Percentiles rank a stretch among this genome's conserved stretches.
phyloP scores from a whole-genome alignment of 2,888 invertebrate species.

The Trachelus stipa region DNA sequence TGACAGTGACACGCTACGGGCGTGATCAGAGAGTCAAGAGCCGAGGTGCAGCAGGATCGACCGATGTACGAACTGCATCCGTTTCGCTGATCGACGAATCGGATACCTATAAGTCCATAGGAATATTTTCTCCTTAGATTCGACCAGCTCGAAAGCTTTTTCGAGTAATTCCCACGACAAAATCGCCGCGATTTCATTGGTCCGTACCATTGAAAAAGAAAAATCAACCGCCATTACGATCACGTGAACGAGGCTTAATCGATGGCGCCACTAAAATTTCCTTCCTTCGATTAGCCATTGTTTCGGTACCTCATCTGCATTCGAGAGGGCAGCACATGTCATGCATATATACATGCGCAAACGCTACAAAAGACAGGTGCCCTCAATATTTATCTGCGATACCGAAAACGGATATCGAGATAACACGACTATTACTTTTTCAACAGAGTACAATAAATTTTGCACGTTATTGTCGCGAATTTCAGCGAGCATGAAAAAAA shows the following conservation, averaged over 20 bases:
- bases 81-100: slow-evolving; percentile 3
- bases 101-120: background rate
- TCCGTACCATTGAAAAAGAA: background rate
- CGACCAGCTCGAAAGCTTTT: background rate
- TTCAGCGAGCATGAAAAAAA: background rate
- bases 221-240: background rate
- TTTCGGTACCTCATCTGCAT: background rate
- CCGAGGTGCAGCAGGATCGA: slow-evolving; percentile 4
- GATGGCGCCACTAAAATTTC: background rate
- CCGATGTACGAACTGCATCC: slow-evolving; percentile 6
- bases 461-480: background rate
- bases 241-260: background rate
- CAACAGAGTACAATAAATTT: background rate
- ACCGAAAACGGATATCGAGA: background rate
- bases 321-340: background rate
- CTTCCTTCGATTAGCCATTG: background rate
- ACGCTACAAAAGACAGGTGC: background rate
- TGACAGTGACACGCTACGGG: slow-evolving; percentile 56
- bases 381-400: background rate
- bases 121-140: background rate
- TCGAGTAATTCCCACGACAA: background rate
- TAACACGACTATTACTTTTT: background rate
- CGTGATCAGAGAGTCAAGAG: slow-evolving; percentile 48
- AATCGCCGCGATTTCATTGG: background rate
- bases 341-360: background rate